Conservation (phyloP, 2,113 vertebrate species). For the Larimichthys polyactis region DNA sequence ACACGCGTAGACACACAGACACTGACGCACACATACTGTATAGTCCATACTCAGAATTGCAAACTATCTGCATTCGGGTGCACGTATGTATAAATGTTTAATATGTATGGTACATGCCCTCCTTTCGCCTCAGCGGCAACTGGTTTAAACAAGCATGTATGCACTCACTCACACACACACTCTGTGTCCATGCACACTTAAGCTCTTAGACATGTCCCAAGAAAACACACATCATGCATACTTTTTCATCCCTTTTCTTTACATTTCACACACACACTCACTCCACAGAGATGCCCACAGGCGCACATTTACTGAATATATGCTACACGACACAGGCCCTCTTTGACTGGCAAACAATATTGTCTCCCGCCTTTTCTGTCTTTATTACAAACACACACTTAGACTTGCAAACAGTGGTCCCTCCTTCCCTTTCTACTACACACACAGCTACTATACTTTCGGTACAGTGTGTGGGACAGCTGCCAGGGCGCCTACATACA, state of each 20-base stretch:
- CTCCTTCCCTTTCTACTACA: conserved; percentile 13
- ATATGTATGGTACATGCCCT: conserved; percentile 40
- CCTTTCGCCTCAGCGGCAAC: conserved; percentile 19
- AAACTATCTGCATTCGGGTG: conserved; percentile 34
- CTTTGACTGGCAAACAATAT: conserved; percentile 47
- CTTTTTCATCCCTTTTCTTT: conserved; percentile 6
- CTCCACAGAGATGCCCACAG: conserved; percentile 5
- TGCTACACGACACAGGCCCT: conserved; percentile 21
- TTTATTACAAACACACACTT: conserved; percentile 52
- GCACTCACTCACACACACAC: conserved; percentile 14
- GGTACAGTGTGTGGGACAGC: conserved; percentile 69
- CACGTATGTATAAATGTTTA: conserved; percentile 59
- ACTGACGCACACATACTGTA: conserved; percentile 2
- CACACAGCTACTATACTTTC: conserved; percentile 38
- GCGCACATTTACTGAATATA: conserved; percentile 16
- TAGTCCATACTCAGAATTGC: conserved; percentile 39
- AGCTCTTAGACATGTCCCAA: conserved; percentile 15
- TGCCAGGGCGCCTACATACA: conserved; percentile 64
- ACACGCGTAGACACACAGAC: conserved; percentile 4
- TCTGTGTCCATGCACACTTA: conserved; percentile 9
- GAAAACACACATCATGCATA: neutral
- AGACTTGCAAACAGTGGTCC: conserved; percentile 41
- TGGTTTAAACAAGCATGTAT: conserved; percentile 19
- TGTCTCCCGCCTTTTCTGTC: conserved; percentile 27
- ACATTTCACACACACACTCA: conserved; percentile 6